These are phyloP conservation scores for Spilosoma lubricipeda DNA, from an alignment of 2,888 invertebrate species.

Conservation along the genomic window DNA sequence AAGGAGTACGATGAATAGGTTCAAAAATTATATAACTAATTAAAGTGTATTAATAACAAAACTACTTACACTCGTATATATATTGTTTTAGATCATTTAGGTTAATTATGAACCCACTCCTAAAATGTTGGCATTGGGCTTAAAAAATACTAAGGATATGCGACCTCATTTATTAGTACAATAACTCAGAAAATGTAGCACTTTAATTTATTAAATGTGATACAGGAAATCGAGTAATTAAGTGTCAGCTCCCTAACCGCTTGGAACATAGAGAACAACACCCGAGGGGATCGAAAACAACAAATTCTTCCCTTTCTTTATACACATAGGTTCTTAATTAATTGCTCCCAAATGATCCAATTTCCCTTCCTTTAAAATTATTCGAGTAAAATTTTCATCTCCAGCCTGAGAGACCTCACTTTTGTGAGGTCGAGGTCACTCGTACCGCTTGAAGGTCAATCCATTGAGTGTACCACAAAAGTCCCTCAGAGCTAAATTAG, in stretches of 20 bases:
- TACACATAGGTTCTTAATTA: constrained; percentile 38
- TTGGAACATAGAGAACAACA: not conserved
- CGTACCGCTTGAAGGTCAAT: constrained; percentile 30
- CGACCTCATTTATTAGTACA: no score
- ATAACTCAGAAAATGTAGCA: no score
- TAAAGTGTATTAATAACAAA: no score
- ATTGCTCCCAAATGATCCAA: constrained; percentile 43
- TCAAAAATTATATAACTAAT: no score
- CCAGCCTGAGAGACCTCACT: constrained; percentile 27
- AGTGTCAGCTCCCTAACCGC: not conserved
- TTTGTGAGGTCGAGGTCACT: constrained; percentile 32
- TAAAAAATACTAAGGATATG: no score
- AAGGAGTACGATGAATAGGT: no score
- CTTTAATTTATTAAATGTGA: not conserved
- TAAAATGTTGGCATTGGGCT: no score
- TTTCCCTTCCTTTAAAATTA: constrained; percentile 43
- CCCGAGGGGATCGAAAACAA: constrained; percentile 13
- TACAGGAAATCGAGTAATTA: not conserved
- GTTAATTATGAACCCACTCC: no score
- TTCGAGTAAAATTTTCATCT: constrained; percentile 32
- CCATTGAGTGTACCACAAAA: constrained; percentile 43
- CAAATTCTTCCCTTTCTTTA: constrained; percentile 17
- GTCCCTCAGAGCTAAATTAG: constrained; percentile 26
- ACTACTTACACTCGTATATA: no score
- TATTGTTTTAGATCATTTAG: no score